Conservation (phyloP, 2,797 vertebrate species). For the Xenopus petersii region DNA sequence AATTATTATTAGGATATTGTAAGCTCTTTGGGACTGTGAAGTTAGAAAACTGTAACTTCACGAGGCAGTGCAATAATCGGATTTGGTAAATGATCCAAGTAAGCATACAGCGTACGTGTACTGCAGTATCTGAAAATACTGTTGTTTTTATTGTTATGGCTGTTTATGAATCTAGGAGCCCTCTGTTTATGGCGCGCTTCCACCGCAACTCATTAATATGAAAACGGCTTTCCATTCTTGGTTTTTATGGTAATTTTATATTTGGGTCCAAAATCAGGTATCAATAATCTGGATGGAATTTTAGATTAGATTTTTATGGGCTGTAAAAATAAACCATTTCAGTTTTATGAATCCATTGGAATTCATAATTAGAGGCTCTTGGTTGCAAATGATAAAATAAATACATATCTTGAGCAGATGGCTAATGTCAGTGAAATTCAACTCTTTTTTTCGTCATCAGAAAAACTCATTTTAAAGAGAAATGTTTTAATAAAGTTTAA, state of each 20-base stretch:
- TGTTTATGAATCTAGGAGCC: conserved; percentile 24
- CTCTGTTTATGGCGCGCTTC: conserved; percentile 26
- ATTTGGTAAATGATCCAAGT: too few species aligned
- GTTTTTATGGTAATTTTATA: conserved; percentile 38
- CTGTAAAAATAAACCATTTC: conserved; percentile 43
- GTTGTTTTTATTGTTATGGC: conserved; percentile 15
- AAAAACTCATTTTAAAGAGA: conserved; percentile 46
- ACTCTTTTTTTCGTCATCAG: conserved; percentile 18
- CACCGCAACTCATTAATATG: conserved; percentile 15
- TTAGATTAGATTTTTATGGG: conserved; percentile 48
- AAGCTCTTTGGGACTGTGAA: too few species aligned
- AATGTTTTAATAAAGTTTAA: conserved; percentile 48
- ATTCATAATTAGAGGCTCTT: conserved; percentile 44
- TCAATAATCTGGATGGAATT: conserved; percentile 45
- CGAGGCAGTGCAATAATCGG: too few species aligned
- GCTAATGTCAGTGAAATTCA: conserved; percentile 27
- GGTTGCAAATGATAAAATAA: conserved; percentile 45
- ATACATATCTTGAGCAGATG: conserved; percentile 46
- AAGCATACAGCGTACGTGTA: too few species aligned
- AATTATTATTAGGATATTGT: too few species aligned
- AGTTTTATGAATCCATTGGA: conserved; percentile 42
- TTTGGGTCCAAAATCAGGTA: conserved; percentile 42
- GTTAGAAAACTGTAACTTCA: too few species aligned
- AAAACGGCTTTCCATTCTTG: conserved; percentile 7
- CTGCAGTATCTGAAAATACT: background rate